Base-by-base conservation (phyloP, 2,113 vertebrate genomes). In the Fregetta grallaria region DNA sequence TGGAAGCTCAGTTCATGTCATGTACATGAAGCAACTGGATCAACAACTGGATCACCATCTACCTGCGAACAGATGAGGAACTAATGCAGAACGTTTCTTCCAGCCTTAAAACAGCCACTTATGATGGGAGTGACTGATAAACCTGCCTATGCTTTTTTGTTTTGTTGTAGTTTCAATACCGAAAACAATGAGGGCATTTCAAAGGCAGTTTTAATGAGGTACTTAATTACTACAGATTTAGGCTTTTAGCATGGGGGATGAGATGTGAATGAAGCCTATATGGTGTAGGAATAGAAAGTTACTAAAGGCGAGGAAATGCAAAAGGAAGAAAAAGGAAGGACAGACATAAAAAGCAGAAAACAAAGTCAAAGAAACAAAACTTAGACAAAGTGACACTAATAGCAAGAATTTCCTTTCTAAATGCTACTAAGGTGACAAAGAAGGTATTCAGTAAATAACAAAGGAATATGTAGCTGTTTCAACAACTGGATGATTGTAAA, bases 1-100 rank as follows among this genome's bases (percentile, higher is more conserved):
- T 1, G 15, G 34, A 76, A 38, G 30, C 47, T 36, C 38, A 44
- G 74, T 38, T 78, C 34, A 36, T 16, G n/a, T 40, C n/a, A 65
- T 1, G 3, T 8, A 38, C 0, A 0, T 42, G 73, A 65, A 81
- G 10, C 19, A 72, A 38, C 14, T 7, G n/a, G 29, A 45, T 68
- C 55, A 79, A 38, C 61, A 68, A 53, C 23, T 11, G 30, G n/a
- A 53, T 40, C 30, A 30, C 50, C 38, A 50, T 27, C 56, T 25
- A 44, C 19, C 44, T 45, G 29, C 26, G 49, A 75, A 56, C 19
- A 65, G 47, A 38, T 7, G 5, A 56, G n/a, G 34, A 94, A n/a
- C 18, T 16, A 56, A 59, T 0, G 8, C 11, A 72, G 45, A 79
- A 42, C 30, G 5, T 82, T 81, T 83, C 12, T 22, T 77, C 65